Conservation (phyloP, 2,888 invertebrate genomes). For the Hipparchia sbordonii region DNA sequence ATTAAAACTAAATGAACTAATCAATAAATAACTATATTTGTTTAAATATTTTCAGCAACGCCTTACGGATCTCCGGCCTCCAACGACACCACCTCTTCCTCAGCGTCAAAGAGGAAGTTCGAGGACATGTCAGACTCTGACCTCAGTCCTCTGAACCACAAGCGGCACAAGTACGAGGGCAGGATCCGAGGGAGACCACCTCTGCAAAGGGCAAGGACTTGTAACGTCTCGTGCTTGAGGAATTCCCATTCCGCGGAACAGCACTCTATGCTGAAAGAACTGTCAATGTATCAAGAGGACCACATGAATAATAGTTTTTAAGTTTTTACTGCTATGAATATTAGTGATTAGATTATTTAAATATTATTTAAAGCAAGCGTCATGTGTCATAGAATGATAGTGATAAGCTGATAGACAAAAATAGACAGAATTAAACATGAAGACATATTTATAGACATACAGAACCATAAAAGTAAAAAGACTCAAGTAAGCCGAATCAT, state of each 20-base stretch:
- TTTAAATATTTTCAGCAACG: constrained; percentile 50
- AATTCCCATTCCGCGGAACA: constrained; percentile 62
- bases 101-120: constrained; percentile 67
- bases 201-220: constrained; percentile 54
- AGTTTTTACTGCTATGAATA: background rate
- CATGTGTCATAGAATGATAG: no score
- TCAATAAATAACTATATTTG: no score
- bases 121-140: constrained; percentile 63
- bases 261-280: constrained; percentile 51
- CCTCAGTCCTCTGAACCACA: constrained; percentile 70
- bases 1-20: no score
- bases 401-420: background rate
- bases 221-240: constrained; percentile 56
- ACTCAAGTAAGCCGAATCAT: no score
- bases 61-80: constrained; percentile 55
- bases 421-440: background rate
- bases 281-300: constrained; percentile 52
- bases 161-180: constrained; percentile 69
- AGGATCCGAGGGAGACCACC: constrained; percentile 73
- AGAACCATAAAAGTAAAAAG: background rate
- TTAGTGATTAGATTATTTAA: no score
- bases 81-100: constrained; percentile 58
- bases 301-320: constrained; percentile 63
- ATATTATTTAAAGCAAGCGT: no score
- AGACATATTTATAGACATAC: background rate